Conservation (phyloP, 2,888 invertebrate genomes). For the Spialia ferax region DNA sequence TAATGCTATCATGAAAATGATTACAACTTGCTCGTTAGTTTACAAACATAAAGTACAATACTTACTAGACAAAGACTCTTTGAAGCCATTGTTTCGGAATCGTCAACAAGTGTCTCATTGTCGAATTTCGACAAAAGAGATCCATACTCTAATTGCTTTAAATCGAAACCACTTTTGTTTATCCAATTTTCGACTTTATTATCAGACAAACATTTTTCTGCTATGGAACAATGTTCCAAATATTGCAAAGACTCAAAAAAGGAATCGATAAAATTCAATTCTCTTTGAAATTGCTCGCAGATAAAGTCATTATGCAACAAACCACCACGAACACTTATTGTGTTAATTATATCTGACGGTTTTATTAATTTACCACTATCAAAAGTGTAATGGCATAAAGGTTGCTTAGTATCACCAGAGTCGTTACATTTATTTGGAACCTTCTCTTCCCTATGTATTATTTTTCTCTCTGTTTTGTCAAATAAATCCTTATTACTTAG, state of each 20-base stretch:
- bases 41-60: slow-evolving; percentile 72
- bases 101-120: slow-evolving; percentile 66
- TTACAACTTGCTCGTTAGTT: slow-evolving; percentile 51
- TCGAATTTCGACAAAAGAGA: slow-evolving; percentile 70
- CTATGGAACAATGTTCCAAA: slow-evolving; percentile 71
- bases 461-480: slow-evolving; percentile 33
- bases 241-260: slow-evolving; percentile 81
- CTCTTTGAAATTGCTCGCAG: slow-evolving; percentile 77
- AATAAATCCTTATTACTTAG: slow-evolving; percentile 52
- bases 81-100: slow-evolving; percentile 79
- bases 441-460: slow-evolving; percentile 44
- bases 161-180: slow-evolving; percentile 59
- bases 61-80: slow-evolving; percentile 84
- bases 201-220: slow-evolving; percentile 63
- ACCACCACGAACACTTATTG: slow-evolving; percentile 69
- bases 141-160: slow-evolving; percentile 64
- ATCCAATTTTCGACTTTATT: slow-evolving; percentile 63
- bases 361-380: slow-evolving; percentile 72
- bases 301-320: slow-evolving; percentile 70
- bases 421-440: slow-evolving; percentile 44
- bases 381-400: slow-evolving; percentile 63
- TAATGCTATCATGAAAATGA: slow-evolving; percentile 19
- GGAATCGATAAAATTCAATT: slow-evolving; percentile 81
- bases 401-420: slow-evolving; percentile 58
- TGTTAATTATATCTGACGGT: slow-evolving; percentile 79